A percentile compares a stretch with the other conserved stretches of the same genome.
phyloP scores from a whole-genome alignment of 1,140 invertebrate genomes.

The Phocides pigmalion region DNA sequence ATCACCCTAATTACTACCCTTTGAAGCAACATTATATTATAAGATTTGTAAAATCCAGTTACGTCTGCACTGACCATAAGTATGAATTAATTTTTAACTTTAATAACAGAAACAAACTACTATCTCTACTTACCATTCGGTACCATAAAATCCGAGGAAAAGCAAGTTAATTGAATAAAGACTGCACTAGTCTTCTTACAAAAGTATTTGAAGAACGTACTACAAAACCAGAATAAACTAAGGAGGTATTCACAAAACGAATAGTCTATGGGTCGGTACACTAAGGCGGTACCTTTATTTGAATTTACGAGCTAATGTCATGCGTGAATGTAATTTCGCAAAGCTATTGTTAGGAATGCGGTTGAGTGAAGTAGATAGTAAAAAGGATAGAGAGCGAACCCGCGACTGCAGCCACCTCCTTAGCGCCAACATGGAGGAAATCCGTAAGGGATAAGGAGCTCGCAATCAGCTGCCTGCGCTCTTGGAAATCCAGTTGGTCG shows the following conservation, averaged over 20 bases:
- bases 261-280: background rate
- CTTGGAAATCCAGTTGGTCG: constrained; percentile 95
- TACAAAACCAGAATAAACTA: background rate
- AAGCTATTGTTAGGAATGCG: constrained; percentile 65
- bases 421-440: constrained; percentile 90
- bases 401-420: constrained; percentile 85
- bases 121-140: too few species aligned
- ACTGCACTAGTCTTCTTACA: too few species aligned
- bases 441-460: constrained; percentile 93
- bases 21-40: too few species aligned
- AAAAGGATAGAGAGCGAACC: constrained; percentile 60
- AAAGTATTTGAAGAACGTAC: background rate
- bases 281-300: background rate
- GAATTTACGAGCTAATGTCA: constrained; percentile 28
- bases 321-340: constrained; percentile 54
- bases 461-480: constrained; percentile 94
- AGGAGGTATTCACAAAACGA: background rate
- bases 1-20: too few species aligned
- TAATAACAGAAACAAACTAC: too few species aligned
- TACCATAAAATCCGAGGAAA: background rate
- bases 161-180: background rate
- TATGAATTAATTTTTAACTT: too few species aligned
- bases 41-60: too few species aligned
- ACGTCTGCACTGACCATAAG: too few species aligned
- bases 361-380: constrained; percentile 37